Base-by-base conservation (phyloP, 2,797 vertebrate species). In the Myotis vivesi region DNA sequence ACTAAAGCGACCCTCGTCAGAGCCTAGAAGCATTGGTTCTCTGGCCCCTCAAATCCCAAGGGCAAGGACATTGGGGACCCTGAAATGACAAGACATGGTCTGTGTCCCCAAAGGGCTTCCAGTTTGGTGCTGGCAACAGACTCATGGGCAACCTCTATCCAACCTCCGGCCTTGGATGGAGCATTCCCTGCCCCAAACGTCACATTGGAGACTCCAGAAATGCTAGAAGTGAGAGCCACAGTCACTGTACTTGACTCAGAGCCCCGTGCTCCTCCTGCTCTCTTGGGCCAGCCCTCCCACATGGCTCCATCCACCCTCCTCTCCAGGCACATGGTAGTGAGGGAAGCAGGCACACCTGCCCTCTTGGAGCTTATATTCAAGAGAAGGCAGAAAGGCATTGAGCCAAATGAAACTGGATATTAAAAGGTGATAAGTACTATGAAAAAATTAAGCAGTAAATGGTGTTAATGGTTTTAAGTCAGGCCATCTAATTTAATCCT, bases 231-330 rank as follows among this genome's bases (percentile, higher is more conserved):
- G 83, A 66, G 75, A 77, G 13, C 62, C 16, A 8, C 9, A 2
- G 44, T 59, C 38, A 15, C 38, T 1, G 2, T 0, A 25, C 75
- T 12, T 12, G 17, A 28, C 36, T 71, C 36, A 20, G 57, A 30
- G 23, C 30, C n/a, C 3, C 0, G 3, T 7, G 53, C 33, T 19
- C 4, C 0, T 15, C 22, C 49, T 49, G 30, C 7, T 3, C 23
- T 9, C 28, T 72, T 13, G 2, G 10, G 46, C 86, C 82, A 11
- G 33, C 19, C 3, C 51, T 59, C 53, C 51, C 2, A 0, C 19
- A 17, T 16, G 4, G 72, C 66, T 85, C 46, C 7, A 1, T 0
- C 10, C 30, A 19, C 5, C 38, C 23, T 30, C n/a, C 13, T 59
- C 16, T 46, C 57, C 69, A 38, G 5, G 49, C 44, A 44, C 36